Evolutionary conservation across 2,113 vertebrate genomes (phyloP), one percentile per base, ranked within the genome.

Genomic region (Cyanistes caeruleus): DNA sequence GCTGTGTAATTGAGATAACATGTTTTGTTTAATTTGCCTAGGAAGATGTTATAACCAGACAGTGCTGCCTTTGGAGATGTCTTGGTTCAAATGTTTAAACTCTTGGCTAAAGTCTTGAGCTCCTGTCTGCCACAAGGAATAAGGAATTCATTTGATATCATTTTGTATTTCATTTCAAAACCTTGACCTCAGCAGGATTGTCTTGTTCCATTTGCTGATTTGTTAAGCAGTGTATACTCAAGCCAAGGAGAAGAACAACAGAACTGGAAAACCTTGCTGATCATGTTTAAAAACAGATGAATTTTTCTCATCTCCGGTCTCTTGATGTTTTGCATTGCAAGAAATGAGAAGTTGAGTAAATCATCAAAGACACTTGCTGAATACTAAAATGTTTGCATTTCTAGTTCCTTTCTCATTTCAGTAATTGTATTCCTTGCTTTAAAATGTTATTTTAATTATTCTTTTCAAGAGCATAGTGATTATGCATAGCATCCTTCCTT

Each of bases 111-210:
- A 83, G 33, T 12, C n/a, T 49, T 76, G 62, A 80, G 37, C 30
- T 79, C 48, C 44, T 25, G 23, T 59, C 39, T 52, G 17, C 46
- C 56, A 23, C 5, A 11, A 13, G 14, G 17, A 33, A 8, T 25
- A 49, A 87, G 25, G 44, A 83, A 46, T 44, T 25, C 0, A 20
- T 48, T 70, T 1, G 0, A 15, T 60, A 28, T 9, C 0, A 30
- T 76, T 83, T n/a, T 39, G 10, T 60, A 4, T 82, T 78, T 84
- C 2, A 5, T 78, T 74, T 63, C 44, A 68, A 84, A 52, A 55
- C 16, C 31, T 83, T 44, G 13, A 20, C 18, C 10, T 68, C 43
- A 46, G 19, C n/a, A 86, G 37, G 43, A 25, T 2, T 39, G 11
- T 23, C 24, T 74, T 60, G 27, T 69, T 89, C 62, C 8, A 35